These are phyloP conservation scores for Lampris megalopsis DNA, from an alignment of 2,113 vertebrate species.

Conservation along the genomic window DNA sequence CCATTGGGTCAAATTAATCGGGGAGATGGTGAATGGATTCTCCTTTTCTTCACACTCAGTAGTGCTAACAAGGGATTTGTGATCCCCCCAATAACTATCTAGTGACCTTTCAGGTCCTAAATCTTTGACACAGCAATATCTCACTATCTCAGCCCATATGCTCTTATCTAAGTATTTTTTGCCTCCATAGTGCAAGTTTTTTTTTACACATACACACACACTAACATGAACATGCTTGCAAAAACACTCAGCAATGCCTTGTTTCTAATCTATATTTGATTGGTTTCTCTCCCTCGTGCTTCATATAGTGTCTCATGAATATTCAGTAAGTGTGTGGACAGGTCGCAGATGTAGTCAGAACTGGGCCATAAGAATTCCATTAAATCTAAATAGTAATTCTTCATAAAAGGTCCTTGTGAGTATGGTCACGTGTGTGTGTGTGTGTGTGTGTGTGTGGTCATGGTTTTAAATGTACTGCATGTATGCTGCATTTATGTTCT, in stretches of 20 bases:
- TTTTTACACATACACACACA: neutral
- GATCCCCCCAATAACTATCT: too few relatives aligned
- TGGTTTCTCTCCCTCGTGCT: constrained; percentile 9
- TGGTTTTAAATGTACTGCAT: neutral
- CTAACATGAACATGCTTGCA: neutral
- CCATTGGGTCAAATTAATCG: too few relatives aligned
- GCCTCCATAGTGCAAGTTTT: too few relatives aligned
- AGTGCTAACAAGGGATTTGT: too few relatives aligned
- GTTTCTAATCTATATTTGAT: neutral
- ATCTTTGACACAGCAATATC: too few relatives aligned
- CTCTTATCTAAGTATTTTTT: too few relatives aligned
- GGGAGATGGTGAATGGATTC: too few relatives aligned
- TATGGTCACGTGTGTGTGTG: too few relatives aligned
- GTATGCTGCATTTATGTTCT: neutral
- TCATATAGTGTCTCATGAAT: constrained; percentile 55
- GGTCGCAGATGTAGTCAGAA: constrained; percentile 56
- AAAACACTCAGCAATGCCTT: neutral
- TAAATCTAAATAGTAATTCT: constrained; percentile 43
- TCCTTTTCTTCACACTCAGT: too few relatives aligned
- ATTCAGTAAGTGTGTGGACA: constrained; percentile 45
- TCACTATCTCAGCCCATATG: too few relatives aligned
- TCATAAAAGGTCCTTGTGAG: constrained; percentile 16
- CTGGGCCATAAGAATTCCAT: constrained; percentile 57
- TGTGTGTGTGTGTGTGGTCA: neutral
- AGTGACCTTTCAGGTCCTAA: too few relatives aligned